phyloP scores from a whole-genome alignment of 2,797 vertebrate species.

The Catharus ustulatus region DNA sequence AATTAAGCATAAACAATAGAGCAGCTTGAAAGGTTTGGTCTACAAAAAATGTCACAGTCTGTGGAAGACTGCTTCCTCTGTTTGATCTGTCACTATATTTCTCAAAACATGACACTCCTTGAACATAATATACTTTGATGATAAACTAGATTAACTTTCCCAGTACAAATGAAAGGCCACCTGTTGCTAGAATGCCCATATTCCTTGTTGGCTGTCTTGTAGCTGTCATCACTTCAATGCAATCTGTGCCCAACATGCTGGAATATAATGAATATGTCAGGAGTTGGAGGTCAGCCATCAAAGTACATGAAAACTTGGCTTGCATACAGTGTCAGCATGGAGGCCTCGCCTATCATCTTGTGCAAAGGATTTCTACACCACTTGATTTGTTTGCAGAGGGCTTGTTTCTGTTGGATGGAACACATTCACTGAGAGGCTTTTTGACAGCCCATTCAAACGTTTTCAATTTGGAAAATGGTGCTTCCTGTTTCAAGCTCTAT shows the following conservation, averaged over 20 bases:
- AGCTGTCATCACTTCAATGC: slow-evolving; percentile 86
- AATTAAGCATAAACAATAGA: slow-evolving; percentile 76
- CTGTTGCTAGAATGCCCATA: slow-evolving; percentile 85
- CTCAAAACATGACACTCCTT: slow-evolving; percentile 81
- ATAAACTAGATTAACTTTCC: slow-evolving; percentile 87
- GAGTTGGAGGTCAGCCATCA: slow-evolving; percentile 88
- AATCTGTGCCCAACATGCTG: slow-evolving; percentile 82
- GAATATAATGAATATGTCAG: slow-evolving; percentile 88
- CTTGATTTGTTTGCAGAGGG: slow-evolving; percentile 86
- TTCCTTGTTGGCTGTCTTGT: slow-evolving; percentile 85
- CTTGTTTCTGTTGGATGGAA: slow-evolving; percentile 84
- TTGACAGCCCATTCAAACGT: slow-evolving; percentile 85
- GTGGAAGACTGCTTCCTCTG: slow-evolving; percentile 75
- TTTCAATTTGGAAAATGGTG: slow-evolving; percentile 76
- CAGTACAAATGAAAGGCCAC: slow-evolving; percentile 84
- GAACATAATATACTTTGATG: slow-evolving; percentile 84
- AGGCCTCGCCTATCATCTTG: slow-evolving; percentile 82
- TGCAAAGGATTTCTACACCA: slow-evolving; percentile 83
- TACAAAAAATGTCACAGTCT: slow-evolving; percentile 75
- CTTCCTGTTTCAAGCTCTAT: slow-evolving; percentile 76
- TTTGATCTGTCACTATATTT: slow-evolving; percentile 80
- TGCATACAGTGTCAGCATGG: slow-evolving; percentile 79
- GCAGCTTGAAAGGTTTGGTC: slow-evolving; percentile 70
- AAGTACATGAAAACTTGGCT: slow-evolving; percentile 87
- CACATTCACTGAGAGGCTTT: slow-evolving; percentile 79